Percentiles rank a stretch among this genome's conserved stretches.
phyloP scores from a whole-genome alignment of 2,888 invertebrate species.

The Adelphocoris suturalis region DNA sequence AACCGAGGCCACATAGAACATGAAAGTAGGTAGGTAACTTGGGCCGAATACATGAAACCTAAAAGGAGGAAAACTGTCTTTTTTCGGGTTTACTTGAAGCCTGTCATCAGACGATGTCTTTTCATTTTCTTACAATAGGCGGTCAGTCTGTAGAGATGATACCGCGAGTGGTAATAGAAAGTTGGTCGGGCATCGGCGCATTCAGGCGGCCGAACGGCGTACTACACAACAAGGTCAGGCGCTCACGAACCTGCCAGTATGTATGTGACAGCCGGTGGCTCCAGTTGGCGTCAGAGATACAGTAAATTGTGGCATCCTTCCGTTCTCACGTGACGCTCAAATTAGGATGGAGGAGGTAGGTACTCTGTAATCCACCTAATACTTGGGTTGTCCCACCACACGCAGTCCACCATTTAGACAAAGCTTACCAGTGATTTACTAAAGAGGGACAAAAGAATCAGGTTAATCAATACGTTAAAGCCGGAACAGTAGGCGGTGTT shows the following conservation, averaged over 20 bases:
- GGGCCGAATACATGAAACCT: too few species aligned
- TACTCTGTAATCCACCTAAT: conserved; percentile 10
- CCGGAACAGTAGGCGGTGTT: conserved; percentile 8
- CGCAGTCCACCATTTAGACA: background rate
- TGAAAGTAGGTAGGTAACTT: too few species aligned
- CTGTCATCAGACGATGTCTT: too few species aligned
- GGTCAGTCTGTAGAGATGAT: background rate
- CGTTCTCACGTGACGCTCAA: conserved; percentile 7
- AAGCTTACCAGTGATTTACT: background rate
- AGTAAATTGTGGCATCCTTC: conserved; percentile 25
- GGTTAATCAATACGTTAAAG: conserved; percentile 51
- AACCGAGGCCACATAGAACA: too few species aligned
- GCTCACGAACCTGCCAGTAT: conserved; percentile 26
- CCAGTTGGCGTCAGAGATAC: background rate
- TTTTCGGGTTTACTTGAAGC: too few species aligned
- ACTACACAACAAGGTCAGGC: conserved; percentile 61
- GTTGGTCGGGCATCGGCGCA: conserved; percentile 9
- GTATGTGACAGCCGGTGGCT: conserved; percentile 5
- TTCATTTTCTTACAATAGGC: too few species aligned
- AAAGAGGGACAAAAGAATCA: conserved; percentile 18
- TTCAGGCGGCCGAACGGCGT: conserved; percentile 40
- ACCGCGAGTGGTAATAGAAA: background rate
- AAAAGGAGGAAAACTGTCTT: too few species aligned
- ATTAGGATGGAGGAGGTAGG: conserved; percentile 17
- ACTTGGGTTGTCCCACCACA: background rate